Evolutionary conservation across 2,888 invertebrate genomes (phyloP).

Genomic region (Micoletzkya japonica): DNA sequence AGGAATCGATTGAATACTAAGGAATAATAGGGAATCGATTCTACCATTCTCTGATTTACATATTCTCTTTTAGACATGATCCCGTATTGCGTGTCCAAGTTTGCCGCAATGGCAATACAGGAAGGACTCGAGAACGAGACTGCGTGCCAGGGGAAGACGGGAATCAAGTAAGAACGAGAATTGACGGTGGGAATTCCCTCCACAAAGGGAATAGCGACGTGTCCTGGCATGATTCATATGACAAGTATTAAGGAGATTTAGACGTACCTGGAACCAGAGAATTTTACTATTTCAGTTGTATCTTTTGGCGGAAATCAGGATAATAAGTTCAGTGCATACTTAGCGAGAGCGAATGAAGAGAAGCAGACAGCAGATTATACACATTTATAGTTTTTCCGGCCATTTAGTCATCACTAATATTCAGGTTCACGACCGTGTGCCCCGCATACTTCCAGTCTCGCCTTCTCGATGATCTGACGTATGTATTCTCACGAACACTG

Average conservation of each 20-base stretch:
- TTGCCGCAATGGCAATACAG: slow-evolving; percentile 15
- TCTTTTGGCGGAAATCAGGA: no score
- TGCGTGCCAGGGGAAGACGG: slow-evolving; percentile 16
- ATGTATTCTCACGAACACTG: neutral
- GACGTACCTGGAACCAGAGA: no score
- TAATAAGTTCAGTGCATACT: no score
- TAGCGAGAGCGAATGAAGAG: no score
- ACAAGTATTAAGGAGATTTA: neutral
- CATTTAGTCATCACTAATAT: no score
- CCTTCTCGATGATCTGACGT: slow-evolving; percentile 21
- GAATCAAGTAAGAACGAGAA: neutral
- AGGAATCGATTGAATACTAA: no score
- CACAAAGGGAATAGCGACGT: no score
- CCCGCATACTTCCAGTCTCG: slow-evolving; percentile 19
- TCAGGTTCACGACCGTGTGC: slow-evolving; percentile 24
- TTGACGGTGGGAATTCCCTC: neutral
- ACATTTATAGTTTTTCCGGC: no score
- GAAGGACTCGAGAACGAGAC: slow-evolving; percentile 24
- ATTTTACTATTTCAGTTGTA: no score
- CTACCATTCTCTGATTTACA: neutral
- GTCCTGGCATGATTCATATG: neutral
- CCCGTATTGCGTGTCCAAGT: slow-evolving; percentile 20
- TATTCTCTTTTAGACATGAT: slow-evolving; percentile 16
- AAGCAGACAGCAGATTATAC: no score
- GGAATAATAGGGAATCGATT: no score